phyloP scores from a whole-genome alignment of 2,888 invertebrate genomes.

The Epistrophe grossulariae region DNA sequence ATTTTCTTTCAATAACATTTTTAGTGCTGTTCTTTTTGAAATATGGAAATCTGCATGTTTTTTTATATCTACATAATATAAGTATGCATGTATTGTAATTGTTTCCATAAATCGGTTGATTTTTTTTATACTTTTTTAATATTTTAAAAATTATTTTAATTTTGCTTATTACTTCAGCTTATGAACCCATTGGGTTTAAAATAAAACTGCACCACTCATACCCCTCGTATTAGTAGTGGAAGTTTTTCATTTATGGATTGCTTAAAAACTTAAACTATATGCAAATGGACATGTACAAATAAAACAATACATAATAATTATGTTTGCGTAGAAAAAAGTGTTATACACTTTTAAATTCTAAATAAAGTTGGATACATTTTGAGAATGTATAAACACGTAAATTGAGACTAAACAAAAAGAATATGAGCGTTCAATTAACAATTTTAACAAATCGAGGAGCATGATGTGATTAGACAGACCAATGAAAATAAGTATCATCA shows the following conservation, averaged over 20 bases:
- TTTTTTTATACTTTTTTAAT: constrained; percentile 79
- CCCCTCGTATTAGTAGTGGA: constrained; percentile 76
- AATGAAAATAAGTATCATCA: constrained; percentile 65
- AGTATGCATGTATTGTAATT: constrained; percentile 58
- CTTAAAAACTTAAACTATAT: constrained; percentile 45
- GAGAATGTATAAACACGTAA: constrained; percentile 10
- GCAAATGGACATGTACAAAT: constrained; percentile 1
- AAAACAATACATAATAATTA: background rate
- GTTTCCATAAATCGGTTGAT: constrained; percentile 64
- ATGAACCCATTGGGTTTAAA: constrained; percentile 84
- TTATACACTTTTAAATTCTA: constrained; percentile 43
- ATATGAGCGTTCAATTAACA: constrained; percentile 1
- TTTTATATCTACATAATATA: constrained; percentile 31
- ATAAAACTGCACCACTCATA: constrained; percentile 81
- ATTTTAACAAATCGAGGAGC: constrained; percentile 67
- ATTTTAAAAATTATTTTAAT: constrained; percentile 78
- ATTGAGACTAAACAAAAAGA: background rate
- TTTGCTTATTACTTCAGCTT: constrained; percentile 70
- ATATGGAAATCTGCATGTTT: constrained; percentile 73
- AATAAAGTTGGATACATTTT: constrained; percentile 39
- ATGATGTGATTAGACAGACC: constrained; percentile 77
- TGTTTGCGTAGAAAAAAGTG: constrained; percentile 31
- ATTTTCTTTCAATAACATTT: constrained; percentile 58
- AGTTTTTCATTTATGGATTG: constrained; percentile 50
- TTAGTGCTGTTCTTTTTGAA: constrained; percentile 76